Base-by-base conservation (phyloP, 2,888 invertebrate genomes). In the Leptodirus hochenwartii region DNA sequence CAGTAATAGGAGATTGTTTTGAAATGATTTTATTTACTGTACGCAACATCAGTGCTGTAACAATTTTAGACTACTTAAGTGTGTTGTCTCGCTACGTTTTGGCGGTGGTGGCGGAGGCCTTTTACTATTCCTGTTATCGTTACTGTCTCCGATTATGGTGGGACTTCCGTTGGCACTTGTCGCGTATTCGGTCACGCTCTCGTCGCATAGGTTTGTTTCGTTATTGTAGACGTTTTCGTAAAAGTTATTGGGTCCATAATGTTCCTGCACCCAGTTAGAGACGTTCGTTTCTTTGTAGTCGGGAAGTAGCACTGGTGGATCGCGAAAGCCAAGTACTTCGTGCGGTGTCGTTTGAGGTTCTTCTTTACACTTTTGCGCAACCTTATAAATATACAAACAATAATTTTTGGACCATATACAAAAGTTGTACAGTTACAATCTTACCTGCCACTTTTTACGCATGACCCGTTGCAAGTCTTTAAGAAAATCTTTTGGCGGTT, bases 401-500 rank as follows among this genome's bases (percentile, higher is more conserved):
- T n/a, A n/a, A n/a, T n/a, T n/a, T n/a, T n/a, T n/a, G n/a, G n/a
- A n/a, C n/a, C n/a, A n/a, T n/a, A n/a, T n/a, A n/a, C n/a, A n/a
- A n/a, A n/a, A n/a, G n/a, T n/a, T n/a, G n/a, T n/a, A n/a, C n/a
- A n/a, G n/a, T n/a, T n/a, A n/a, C n/a, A n/a, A n/a, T n/a, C n/a
- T n/a, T n/a, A n/a, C 85, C 46, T 85, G 82, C 82, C 82, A 82
- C 47, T 90, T 90, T 47, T 87, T 87, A 39, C 82, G 67, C 82
- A 90, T 88, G 1, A 90, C 88, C 29, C 87, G 64, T 47, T 90
- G 88, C 27, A 90, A 59, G 51, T 90, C 88, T 48, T 80, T 78
- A 25, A 90, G 60, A 47, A 90, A 88, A 34, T 81, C 81, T 15
- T 72, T 70, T 1, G 80, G 78, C 3, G 81, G 79, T 44, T 79